phyloP scores from a whole-genome alignment of 2,797 vertebrate species.

The Myotis findleyi region DNA sequence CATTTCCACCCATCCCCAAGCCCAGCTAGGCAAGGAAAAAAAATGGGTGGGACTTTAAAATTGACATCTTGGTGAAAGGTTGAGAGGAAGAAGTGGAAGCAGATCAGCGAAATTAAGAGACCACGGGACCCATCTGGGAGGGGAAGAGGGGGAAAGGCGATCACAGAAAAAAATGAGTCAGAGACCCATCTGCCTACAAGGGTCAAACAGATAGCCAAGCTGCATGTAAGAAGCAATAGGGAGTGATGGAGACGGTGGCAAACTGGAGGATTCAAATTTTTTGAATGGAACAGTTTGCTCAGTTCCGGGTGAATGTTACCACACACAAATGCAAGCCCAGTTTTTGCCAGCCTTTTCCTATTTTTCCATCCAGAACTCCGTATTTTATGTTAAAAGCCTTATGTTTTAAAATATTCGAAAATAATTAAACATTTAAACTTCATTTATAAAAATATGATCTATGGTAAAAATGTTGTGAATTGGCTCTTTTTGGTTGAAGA shows the following conservation, averaged over 20 bases:
- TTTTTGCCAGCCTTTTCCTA: neutral
- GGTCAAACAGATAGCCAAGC: neutral
- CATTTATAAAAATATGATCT: neutral
- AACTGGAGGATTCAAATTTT: neutral
- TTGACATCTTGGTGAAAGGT: neutral
- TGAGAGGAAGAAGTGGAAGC: neutral
- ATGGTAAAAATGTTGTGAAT: neutral
- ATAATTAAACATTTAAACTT: neutral
- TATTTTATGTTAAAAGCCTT: neutral
- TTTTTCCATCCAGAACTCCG: neutral
- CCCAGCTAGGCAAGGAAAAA: neutral
- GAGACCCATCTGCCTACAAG: neutral
- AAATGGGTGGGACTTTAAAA: neutral
- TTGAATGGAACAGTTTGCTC: neutral
- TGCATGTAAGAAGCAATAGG: neutral
- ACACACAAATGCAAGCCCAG: neutral
- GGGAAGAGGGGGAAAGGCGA: neutral
- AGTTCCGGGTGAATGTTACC: neutral
- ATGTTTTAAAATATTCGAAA: neutral
- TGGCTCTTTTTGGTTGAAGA: neutral
- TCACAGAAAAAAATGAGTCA: neutral
- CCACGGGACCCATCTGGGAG: neutral
- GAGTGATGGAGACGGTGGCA: neutral
- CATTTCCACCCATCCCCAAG: neutral
- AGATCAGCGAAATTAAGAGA: neutral